Base-by-base conservation (phyloP, 2,113 vertebrate species). In the Oncorhynchus clarkii region DNA sequence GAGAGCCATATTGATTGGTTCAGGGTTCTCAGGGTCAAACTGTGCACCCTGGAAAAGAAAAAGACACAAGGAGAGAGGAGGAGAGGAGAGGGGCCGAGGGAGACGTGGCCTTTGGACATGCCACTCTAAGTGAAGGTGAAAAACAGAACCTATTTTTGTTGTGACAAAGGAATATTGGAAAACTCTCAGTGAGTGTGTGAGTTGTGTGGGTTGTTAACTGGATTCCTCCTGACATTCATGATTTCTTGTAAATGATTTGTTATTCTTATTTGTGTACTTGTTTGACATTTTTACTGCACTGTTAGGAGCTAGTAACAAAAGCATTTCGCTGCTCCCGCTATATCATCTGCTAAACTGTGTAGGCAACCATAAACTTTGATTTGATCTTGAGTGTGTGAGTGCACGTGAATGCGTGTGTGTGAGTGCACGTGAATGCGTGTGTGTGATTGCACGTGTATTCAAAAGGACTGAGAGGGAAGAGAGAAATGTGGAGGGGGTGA, bases 1-100 rank as follows among this genome's bases (percentile, higher is more conserved):
- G 72, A 82, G 66, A 85, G 85, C 67, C 77, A 78, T 85, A 88
- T 91, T 88, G 88, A 90, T 90, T 88, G 88, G 89, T 77, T 85
- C 65, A 90, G 88, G 90, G 73, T 85, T 90, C 89, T 83, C 83
- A 80, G 85, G 89, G 87, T 90, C 90, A 90, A 89, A 89, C 86
- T 88, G 87, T 73, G 73, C 75, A 81, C 45, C 74, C 75, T 12
- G 26, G 68, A 71, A 77, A 81, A 85, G 70, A 87, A 88, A 88
- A 85, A 72, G 81, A 78, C 6, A 77, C 8, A 54, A 39, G 27
- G 71, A 66, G 59, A 26, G 62, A 65, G 62, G 34, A 39, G 34
- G 34, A 8, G 34, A 39, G 7, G 8, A 24, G 6, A 65, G 12
- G 22, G n/a, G 7, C 12, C 12, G 13, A 54, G 45, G 45, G 6